phyloP scores from a whole-genome alignment of 2,113 vertebrate species.

The Onychostoma macrolepis region DNA sequence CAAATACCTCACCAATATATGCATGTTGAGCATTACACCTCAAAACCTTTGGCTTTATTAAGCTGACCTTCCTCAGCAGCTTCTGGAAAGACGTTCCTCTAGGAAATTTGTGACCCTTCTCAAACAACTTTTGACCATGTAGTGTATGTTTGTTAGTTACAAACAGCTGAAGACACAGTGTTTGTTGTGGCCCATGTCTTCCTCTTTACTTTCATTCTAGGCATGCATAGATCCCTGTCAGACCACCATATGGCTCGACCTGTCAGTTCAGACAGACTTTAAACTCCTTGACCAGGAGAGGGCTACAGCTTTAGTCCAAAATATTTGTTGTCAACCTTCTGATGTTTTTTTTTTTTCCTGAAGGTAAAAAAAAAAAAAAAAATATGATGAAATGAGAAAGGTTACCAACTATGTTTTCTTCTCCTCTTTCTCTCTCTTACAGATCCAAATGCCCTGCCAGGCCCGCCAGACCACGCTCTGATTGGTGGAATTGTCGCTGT shows the following conservation, averaged over 20 bases:
- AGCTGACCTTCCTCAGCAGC: not conserved
- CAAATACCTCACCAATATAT: no score
- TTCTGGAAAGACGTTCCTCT: not conserved
- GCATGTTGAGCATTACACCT: not conserved
- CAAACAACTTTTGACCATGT: not conserved
- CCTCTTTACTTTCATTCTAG: constrained; percentile 2
- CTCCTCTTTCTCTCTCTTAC: constrained; percentile 71
- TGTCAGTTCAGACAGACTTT: not conserved
- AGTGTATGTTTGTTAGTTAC: not conserved
- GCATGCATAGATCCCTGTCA: constrained; percentile 16
- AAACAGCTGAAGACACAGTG: not conserved
- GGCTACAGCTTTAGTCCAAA: not conserved
- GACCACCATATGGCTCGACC: constrained; percentile 16
- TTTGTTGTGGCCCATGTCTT: not conserved
- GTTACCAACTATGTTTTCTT: constrained; percentile 48
- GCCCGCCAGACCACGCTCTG: constrained; percentile 92
- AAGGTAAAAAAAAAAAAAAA: not conserved
- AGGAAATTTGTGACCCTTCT: not conserved
- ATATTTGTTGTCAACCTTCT: constrained; percentile 7
- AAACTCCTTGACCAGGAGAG: not conserved
- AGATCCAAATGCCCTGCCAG: constrained; percentile 94
- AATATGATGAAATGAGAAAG: not conserved
- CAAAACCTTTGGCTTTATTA: not conserved
- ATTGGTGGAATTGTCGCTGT: constrained; percentile 99
- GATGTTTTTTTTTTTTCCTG: no score